Evolutionary conservation across 2,113 vertebrate genomes (phyloP).

Genomic region (Nycticorax nycticorax): DNA sequence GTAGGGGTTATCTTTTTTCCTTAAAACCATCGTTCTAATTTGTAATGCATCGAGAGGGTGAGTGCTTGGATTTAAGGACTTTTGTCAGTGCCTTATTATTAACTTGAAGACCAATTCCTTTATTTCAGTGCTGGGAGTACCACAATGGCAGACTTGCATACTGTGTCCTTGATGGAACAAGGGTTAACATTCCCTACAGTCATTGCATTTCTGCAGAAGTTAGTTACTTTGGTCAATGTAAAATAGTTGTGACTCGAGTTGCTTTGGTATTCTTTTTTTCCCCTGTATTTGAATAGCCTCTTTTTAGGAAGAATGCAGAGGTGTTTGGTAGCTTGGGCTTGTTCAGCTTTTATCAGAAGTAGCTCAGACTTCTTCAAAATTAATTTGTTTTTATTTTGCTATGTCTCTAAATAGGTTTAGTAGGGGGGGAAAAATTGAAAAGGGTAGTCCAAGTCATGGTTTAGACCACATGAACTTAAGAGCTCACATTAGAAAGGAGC

Average conservation of each 20-base stretch:
- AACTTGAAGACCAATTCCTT: constrained; percentile 52
- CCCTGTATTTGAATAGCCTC: neutral
- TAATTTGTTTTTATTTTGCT: neutral
- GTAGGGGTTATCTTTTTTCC: neutral
- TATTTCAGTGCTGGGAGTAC: neutral
- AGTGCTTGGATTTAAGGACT: neutral
- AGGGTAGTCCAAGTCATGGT: neutral
- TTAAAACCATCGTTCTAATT: neutral
- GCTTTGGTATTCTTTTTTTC: neutral
- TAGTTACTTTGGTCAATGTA: neutral
- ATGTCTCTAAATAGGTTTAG: neutral
- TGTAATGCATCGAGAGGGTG: neutral
- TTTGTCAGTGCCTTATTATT: constrained; percentile 73
- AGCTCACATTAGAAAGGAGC: neutral
- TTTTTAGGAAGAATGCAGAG: neutral
- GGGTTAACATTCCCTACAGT: neutral
- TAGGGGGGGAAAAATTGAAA: rapidly evolving
- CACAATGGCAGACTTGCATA: neutral
- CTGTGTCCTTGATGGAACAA: neutral
- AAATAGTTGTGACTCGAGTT: neutral
- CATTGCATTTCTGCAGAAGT: neutral
- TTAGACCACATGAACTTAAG: neutral
- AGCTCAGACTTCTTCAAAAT: neutral
- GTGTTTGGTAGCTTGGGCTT: neutral
- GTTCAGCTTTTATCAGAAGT: neutral